Conservation (phyloP, 2,888 invertebrate genomes). For the Emmelina monodactyla region DNA sequence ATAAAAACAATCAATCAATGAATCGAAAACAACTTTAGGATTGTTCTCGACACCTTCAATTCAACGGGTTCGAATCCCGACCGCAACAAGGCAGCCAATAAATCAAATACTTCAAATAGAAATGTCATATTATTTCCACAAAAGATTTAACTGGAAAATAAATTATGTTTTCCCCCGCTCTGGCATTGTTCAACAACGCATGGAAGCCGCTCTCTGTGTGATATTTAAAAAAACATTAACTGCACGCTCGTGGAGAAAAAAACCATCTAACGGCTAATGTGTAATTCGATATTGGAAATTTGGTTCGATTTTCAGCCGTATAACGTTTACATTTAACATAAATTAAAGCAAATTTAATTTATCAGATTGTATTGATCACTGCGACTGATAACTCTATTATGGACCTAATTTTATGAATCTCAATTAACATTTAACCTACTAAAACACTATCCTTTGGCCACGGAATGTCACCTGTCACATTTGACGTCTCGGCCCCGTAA, state of each 20-base stretch:
- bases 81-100: constrained; percentile 56
- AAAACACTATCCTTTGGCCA: too few species aligned
- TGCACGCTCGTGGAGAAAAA: constrained; percentile 51
- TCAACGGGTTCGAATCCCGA: constrained; percentile 30
- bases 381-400: too few species aligned
- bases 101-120: constrained; percentile 67
- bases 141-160: constrained; percentile 69
- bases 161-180: constrained; percentile 62
- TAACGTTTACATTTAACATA: too few species aligned
- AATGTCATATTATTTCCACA: constrained; percentile 68
- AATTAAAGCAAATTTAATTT: too few species aligned
- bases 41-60: constrained; percentile 36
- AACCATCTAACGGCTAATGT: too few species aligned
- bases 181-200: constrained; percentile 57
- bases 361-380: too few species aligned
- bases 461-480: too few species aligned
- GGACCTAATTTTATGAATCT: too few species aligned
- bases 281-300: too few species aligned
- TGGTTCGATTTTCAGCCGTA: too few species aligned
- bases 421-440: too few species aligned
- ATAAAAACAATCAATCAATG: constrained; percentile 25
- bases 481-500: too few species aligned
- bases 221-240: constrained; percentile 66
- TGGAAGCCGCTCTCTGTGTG: constrained; percentile 52
- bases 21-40: constrained; percentile 26